These are phyloP conservation scores for Spilarctia lutea DNA, from an alignment of 2,888 invertebrate genomes.

Conservation along the genomic window DNA sequence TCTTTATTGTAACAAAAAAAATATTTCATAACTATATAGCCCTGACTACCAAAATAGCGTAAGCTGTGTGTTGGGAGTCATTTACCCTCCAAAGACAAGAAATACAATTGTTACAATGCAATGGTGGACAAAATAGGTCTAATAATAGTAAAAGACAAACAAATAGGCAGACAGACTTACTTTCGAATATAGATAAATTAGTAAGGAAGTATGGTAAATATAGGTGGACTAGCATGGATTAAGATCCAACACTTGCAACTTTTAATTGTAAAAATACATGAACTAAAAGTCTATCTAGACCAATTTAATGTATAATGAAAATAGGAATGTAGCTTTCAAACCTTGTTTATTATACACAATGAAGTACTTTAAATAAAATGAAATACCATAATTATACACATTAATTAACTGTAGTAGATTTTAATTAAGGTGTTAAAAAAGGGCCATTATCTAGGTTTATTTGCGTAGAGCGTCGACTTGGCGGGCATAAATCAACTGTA, in stretches of 20 bases:
- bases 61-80: too few relatives aligned
- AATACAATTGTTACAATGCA: too few relatives aligned
- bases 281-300: not conserved
- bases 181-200: too few relatives aligned
- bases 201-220: too few relatives aligned
- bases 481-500: conserved; percentile 76
- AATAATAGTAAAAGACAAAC: too few relatives aligned
- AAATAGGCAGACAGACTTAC: too few relatives aligned
- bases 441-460: conserved; percentile 79
- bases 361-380: conserved; percentile 9
- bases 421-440: conserved; percentile 82
- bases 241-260: not conserved
- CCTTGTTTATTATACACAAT: not conserved
- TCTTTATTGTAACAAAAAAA: too few relatives aligned
- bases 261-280: not conserved
- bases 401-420: conserved; percentile 73
- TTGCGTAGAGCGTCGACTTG: conserved; percentile 61
- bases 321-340: not conserved
- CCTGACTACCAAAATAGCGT: too few relatives aligned
- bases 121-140: too few relatives aligned
- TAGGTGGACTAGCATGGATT: too few relatives aligned
- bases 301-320: not conserved
- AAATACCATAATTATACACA: conserved; percentile 54
- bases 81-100: too few relatives aligned
- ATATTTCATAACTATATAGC: too few relatives aligned